Evolutionary conservation across 1,140 invertebrate genomes (phyloP).

Genomic region (Monochamus saltuarius): DNA sequence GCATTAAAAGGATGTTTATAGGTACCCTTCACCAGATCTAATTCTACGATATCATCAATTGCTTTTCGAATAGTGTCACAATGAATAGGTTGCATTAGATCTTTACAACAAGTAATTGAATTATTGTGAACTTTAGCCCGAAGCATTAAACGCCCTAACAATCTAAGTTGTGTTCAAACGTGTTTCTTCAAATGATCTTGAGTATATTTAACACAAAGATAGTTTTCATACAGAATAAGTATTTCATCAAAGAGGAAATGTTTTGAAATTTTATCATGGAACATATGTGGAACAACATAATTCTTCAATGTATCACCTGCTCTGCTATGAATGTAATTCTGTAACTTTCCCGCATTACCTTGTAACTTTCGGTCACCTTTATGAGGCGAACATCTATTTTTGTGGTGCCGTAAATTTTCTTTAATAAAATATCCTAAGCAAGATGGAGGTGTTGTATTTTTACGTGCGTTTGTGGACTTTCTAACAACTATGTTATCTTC

Average conservation of each 20-base stretch:
- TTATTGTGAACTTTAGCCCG: not conserved
- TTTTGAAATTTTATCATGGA: not conserved
- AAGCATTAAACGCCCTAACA: not conserved
- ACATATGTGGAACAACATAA: not conserved
- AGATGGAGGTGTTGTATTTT: not conserved
- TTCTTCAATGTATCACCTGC: not conserved
- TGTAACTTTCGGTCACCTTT: slow-evolving; percentile 1
- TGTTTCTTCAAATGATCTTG: slow-evolving; percentile 1
- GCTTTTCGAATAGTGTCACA: not conserved
- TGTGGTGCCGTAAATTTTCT: slow-evolving; percentile 4
- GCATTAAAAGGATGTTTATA: slow-evolving; percentile 6
- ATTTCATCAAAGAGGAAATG: slow-evolving; percentile 9
- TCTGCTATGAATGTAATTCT: slow-evolving; percentile 3
- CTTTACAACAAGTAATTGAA: slow-evolving; percentile 4
- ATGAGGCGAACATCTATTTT: slow-evolving; percentile 1
- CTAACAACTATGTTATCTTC: not conserved
- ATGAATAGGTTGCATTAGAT: slow-evolving; percentile 1
- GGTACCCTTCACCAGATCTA: not conserved
- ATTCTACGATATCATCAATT: slow-evolving; percentile 4
- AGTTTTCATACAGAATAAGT: slow-evolving; percentile 2
- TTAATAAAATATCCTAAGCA: slow-evolving; percentile 8
- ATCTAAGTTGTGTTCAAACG: not conserved
- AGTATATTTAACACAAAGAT: slow-evolving; percentile 1
- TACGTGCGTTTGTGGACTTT: not conserved
- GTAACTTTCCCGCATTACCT: not conserved